Evolutionary conservation across 2,113 vertebrate species (phyloP).

Genomic region (Osmerus eperlanus): DNA sequence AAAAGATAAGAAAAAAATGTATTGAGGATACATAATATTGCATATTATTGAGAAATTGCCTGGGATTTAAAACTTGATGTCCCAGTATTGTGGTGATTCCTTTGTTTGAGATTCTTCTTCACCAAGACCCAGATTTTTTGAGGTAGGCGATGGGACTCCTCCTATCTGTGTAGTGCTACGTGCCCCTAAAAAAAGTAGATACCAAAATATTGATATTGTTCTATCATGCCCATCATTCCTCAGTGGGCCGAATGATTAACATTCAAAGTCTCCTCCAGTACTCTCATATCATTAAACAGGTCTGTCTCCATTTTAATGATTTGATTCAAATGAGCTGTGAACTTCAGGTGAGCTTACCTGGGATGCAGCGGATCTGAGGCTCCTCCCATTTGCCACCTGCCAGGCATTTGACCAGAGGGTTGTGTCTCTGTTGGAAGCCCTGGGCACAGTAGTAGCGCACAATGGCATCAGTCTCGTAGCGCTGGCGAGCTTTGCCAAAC

Average conservation of each 20-base stretch:
- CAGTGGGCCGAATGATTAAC: too few species aligned
- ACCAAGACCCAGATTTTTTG: conserved; percentile 20
- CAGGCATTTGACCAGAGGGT: conserved; percentile 81
- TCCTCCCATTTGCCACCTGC: conserved; percentile 81
- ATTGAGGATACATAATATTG: background rate
- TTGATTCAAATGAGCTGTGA: too few species aligned
- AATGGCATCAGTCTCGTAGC: conserved; percentile 76
- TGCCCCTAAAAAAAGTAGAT: conserved; percentile 32
- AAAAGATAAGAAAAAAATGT: conserved; percentile 6
- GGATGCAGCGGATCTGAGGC: conserved; percentile 79
- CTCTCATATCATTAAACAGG: too few species aligned
- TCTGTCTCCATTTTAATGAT: too few species aligned
- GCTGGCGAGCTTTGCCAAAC: conserved; percentile 76
- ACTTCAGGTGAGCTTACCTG: conserved; percentile 64
- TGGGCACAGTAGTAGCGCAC: conserved; percentile 79
- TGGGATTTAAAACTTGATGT: conserved; percentile 61
- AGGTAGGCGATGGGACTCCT: conserved; percentile 16
- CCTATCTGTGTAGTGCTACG: conserved; percentile 20
- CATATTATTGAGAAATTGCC: background rate
- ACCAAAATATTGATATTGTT: too few species aligned
- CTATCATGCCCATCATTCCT: too few species aligned
- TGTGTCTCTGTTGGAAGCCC: conserved; percentile 79
- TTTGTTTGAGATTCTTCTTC: conserved; percentile 47
- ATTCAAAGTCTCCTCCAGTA: too few species aligned
- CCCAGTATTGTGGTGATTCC: conserved; percentile 54